These are phyloP conservation scores for Spermophilus dauricus DNA, from an alignment of 2,113 vertebrate genomes.

Conservation along the genomic window DNA sequence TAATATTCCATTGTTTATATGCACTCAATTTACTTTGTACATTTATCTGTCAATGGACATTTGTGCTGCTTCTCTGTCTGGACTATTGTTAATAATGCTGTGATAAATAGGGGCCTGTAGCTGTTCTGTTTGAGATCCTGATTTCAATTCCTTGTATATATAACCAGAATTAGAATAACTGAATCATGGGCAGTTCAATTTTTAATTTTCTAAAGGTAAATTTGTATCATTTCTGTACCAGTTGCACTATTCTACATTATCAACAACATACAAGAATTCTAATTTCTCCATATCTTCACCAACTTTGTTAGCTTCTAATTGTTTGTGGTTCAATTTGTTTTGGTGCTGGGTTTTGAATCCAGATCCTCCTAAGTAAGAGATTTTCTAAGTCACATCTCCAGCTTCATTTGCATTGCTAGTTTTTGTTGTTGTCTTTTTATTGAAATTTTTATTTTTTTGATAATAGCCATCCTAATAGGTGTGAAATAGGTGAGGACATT, in stretches of 20 bases:
- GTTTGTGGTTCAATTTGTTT: neutral
- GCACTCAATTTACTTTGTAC: neutral
- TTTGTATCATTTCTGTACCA: neutral
- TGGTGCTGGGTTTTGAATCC: neutral
- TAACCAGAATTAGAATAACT: neutral
- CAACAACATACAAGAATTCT: neutral
- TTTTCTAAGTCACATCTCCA: neutral
- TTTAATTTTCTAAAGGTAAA: neutral
- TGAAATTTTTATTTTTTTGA: neutral
- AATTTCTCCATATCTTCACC: neutral
- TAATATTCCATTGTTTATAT: neutral
- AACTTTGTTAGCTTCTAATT: neutral
- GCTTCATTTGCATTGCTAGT: neutral
- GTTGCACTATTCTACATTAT: neutral
- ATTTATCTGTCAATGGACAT: neutral
- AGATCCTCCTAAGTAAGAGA: neutral
- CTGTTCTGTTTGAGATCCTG: neutral
- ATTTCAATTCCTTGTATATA: neutral
- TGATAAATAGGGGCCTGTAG: accelerated
- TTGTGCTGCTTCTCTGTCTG: accelerated
- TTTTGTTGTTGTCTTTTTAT: neutral
- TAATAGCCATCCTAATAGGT: neutral
- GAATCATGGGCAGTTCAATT: neutral
- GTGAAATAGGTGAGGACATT: too few species aligned
- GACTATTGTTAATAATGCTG: neutral